Base-by-base conservation (phyloP, 2,888 invertebrate species). In the Caenorhabditis drosophilae region DNA sequence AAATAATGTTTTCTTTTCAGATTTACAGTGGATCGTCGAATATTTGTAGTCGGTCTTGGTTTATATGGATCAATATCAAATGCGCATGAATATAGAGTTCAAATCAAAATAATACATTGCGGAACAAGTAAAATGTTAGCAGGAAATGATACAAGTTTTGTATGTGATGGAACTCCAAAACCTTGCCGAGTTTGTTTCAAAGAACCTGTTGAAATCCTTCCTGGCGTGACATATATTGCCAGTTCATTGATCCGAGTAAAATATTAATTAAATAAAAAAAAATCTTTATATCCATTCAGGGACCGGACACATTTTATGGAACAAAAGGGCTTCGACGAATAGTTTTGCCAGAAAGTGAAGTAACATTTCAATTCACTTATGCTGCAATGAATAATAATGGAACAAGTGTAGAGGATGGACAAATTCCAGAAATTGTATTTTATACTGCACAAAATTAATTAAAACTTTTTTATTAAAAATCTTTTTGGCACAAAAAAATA, bases 251-350 rank as follows among this genome's bases (percentile, higher is more conserved):
- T 92, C 16, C 90, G 90, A 47, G 31, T 9, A 20, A 49, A 36
- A 36, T 47, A 3, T 35, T 25, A 15, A 31, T 31, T 1, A 36
- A 35, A 41, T 15, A 18, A 40, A 7, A 12, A 4, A 16, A 36
- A 36, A 36, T 4, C 15, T 36, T 6, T 16, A 15, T 12, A 25
- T 4, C 36, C 22, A 35, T 70, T 22, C 85, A 91, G 90, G 92
- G 92, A 59, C 90, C 90, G n/a, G 91, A 91, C 85, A 91, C 91
- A 0, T 90, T 90, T 85, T 92, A 92, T 85, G 92, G 92, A 50
- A 90, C 90, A 0, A 90, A 90, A 83, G 91, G 92, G 0, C 85
- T 90, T 15, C 88, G 91, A 3, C 89, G 90, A 53, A 89, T 91
- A 12, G 88, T 89, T 0, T 89, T 90, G 4, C 90, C 57, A n/a